phyloP scores from a whole-genome alignment of 2,888 invertebrate genomes.

The Neelides folsomi region DNA sequence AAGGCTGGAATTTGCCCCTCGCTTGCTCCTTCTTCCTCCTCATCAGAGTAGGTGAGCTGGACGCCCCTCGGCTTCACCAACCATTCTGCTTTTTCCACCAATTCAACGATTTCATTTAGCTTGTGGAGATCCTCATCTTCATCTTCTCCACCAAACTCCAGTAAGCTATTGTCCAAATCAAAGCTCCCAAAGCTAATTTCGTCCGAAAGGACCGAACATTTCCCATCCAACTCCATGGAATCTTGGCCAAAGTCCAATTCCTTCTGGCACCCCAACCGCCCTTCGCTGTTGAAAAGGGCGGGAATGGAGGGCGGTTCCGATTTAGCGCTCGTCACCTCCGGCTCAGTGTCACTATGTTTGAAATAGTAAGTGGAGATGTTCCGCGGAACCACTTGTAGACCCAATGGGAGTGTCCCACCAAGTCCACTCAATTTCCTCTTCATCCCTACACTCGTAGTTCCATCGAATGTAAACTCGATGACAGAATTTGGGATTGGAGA shows the following conservation, averaged over 20 bases:
- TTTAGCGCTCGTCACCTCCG: slow-evolving; percentile 15
- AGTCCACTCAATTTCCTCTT: slow-evolving; percentile 30
- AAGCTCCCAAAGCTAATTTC: slow-evolving; percentile 29
- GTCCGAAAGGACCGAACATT: slow-evolving; percentile 18
- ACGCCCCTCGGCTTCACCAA: slow-evolving; percentile 24
- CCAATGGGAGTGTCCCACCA: slow-evolving; percentile 8
- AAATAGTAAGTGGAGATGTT: slow-evolving; percentile 34
- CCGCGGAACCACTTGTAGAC: slow-evolving; percentile 21
- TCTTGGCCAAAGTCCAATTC: slow-evolving; percentile 30
- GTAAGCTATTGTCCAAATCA: slow-evolving; percentile 23
- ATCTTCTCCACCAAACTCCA: slow-evolving; percentile 6
- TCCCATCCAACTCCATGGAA: background rate
- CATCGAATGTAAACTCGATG: slow-evolving; percentile 27
- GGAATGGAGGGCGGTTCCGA: background rate
- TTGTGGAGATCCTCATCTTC: slow-evolving; percentile 9
- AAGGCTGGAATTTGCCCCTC: slow-evolving; percentile 13
- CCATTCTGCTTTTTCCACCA: slow-evolving; percentile 31
- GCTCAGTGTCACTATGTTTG: slow-evolving; percentile 34
- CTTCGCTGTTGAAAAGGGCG: background rate
- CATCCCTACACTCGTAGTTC: slow-evolving; percentile 21
- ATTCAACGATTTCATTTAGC: slow-evolving; percentile 28
- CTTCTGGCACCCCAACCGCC: slow-evolving; percentile 13
- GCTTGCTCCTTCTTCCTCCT: slow-evolving; percentile 21
- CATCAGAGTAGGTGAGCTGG: slow-evolving; percentile 16
- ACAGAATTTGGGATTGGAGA: slow-evolving; percentile 31